Evolutionary conservation across 1,140 invertebrate genomes (phyloP), one percentile per base, ranked within the genome.

Genomic region (Sitobion miscanthi): DNA sequence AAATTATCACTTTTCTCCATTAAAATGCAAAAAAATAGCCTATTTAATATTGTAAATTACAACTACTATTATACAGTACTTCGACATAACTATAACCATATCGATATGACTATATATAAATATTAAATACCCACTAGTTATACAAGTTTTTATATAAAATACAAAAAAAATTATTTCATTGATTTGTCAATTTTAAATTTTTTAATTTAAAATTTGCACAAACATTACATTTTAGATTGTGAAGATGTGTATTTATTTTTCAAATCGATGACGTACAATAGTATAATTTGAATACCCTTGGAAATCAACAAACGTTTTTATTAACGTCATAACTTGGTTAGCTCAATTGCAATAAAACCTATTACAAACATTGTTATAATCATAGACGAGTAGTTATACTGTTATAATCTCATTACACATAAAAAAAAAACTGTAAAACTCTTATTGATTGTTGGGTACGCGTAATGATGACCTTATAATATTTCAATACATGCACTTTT

Each of bases 241-340:
- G 45, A 87, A 47, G 2, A 87, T 47, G 6, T 20, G 0, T 47
- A 47, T 86, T 47, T 86, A 89, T 89, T 54, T 89, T 38, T 49
- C 17, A 52, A 89, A 35, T 89, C n/a, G 14, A 89, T 89, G 87
- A 87, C 85, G 85, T 87, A 87, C 20, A 52, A 35, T 52, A 17
- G 35, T 47, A 49, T 88, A 88, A 88, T 86, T 25, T 86, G 1
- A 21, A 54, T 89, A 54, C n/a, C 45, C 49, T 89, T 47, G n/a
- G 21, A 89, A 54, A 47, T 35, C 17, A 25, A 89, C 35, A 54
- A 54, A 54, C 49, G 20, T 23, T 54, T 54, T 54, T 35, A 89
- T 38, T 52, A 35, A 89, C 87, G 86, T 87, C 45, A 87, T 49
- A 87, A 87, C 11, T 87, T 20, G 20, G 47, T 45, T 87, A 87